Evolutionary conservation across 2,113 vertebrate species (phyloP).

Genomic region (Tachysurus fulvidraco): DNA sequence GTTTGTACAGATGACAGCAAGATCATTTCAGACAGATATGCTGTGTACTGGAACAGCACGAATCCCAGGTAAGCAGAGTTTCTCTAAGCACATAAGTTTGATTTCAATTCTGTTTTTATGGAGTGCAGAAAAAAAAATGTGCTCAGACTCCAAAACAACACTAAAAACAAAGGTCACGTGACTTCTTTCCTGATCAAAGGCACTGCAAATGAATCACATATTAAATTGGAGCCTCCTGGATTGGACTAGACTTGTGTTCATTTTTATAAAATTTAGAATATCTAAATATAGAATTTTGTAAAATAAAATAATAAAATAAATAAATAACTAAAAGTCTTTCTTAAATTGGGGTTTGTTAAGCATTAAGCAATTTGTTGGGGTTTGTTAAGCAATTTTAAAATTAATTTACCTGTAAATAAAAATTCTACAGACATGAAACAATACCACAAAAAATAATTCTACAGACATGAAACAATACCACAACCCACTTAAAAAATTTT

Average conservation of each 20-base stretch:
- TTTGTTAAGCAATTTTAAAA: neutral
- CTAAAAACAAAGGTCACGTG: neutral
- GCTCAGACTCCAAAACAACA: neutral
- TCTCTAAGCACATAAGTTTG: neutral
- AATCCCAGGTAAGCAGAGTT: conserved; percentile 83
- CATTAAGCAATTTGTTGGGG: neutral
- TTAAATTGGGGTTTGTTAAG: neutral
- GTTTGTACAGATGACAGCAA: conserved; percentile 84
- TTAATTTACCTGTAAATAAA: too few relatives aligned
- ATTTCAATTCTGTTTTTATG: neutral
- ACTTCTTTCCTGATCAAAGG: too few relatives aligned
- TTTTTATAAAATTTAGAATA: neutral
- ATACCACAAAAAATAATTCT: neutral
- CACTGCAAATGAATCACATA: neutral
- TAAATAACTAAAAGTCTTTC: too few relatives aligned
- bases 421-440: too few relatives aligned
- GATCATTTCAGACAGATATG: conserved; percentile 84
- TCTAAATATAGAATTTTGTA: neutral
- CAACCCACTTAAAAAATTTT: neutral
- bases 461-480: neutral
- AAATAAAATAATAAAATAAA: too few relatives aligned
- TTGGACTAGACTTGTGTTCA: too few relatives aligned
- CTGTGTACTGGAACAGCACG: conserved; percentile 91
- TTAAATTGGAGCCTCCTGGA: neutral
- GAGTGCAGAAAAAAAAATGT: neutral